Base-by-base conservation (phyloP, 2,113 vertebrate species). In the Enhydra lutris region DNA sequence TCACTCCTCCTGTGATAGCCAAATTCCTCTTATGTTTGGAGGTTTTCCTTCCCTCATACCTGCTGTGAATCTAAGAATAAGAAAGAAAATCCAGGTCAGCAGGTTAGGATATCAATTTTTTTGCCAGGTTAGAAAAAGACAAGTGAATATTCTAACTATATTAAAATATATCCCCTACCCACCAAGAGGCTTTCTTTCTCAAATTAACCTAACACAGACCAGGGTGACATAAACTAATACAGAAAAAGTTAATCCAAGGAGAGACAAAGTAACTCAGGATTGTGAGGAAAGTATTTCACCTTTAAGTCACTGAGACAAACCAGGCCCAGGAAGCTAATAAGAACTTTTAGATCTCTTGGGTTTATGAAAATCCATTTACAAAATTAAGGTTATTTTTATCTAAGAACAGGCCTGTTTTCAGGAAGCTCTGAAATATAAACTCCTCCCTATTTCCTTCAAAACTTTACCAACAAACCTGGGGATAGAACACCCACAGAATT, bases 1-100 rank as follows among this genome's bases (percentile, higher is more conserved):
- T 99, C 98, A 99, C 99, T 55, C 99, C 99, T 14, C 99, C 99
- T 1, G 99, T 99, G 93, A 99, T 99, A 97, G 99, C 99, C 98
- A 99, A 98, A 98, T 99, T 99, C 97, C 99, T 99, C 97, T 99
- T 99, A 98, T 99, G 99, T 95, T 99, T 99, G 34, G 99, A 99
- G 21, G 99, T 99, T 98, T 99, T 99, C 99, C 99, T 99, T 87
- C 99, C 99, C 95, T 99, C 99, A 5, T 99, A 99, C 97, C 99
- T 99, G 97, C 99, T 99, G 98, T 99, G 99, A 98, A 99, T 99
- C 99, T 99, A 99, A 91, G 0, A 93, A 97, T 74, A 93, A 74
- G 98, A 95, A 98, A 96, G 55, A 89, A 96, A 95, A 91, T 94
- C 4, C 69, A 93, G 69, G 94, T 98, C 93, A 98, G 95, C 31